A percentile compares a stretch with the other conserved stretches of the same genome.
Evolutionary conservation across 2,113 vertebrate genomes (phyloP).

Genomic region (Dipodomys ordii): DNA sequence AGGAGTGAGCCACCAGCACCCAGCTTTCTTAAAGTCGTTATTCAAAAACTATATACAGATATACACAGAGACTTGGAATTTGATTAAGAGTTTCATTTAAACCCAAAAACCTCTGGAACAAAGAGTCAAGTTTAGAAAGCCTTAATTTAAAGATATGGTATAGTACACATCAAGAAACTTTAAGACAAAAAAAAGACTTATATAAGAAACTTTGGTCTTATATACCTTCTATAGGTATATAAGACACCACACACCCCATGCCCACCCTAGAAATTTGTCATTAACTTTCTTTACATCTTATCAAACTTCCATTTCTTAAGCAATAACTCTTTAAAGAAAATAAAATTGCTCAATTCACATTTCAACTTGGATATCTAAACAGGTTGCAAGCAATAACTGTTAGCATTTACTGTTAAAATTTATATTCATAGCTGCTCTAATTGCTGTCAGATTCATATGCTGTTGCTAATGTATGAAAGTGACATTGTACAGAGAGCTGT

Average conservation of each 20-base stretch:
- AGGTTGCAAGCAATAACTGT: background rate
- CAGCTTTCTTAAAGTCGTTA: background rate
- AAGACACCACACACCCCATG: no score
- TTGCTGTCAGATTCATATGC: background rate
- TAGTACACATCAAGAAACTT: background rate
- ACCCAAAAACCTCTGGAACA: background rate
- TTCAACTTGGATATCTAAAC: background rate
- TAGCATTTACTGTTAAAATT: slow-evolving; percentile 10
- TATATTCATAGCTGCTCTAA: background rate
- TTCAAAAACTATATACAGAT: background rate
- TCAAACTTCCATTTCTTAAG: background rate
- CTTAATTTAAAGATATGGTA: background rate
- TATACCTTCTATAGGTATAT: no score
- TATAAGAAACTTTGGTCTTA: no score
- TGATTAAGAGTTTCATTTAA: background rate
- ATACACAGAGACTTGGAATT: background rate
- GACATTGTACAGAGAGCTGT: background rate
- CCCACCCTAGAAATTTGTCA: background rate
- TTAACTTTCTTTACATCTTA: background rate
- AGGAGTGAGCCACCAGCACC: no score
- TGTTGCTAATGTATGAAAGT: background rate
- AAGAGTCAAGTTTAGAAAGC: background rate
- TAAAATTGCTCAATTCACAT: background rate
- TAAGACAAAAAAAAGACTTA: background rate
- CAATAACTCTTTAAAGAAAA: slow-evolving; percentile 18